Evolutionary conservation across 1,140 invertebrate species (phyloP), one percentile per base, ranked within the genome.

Genomic region (Apocrypta bakeri): DNA sequence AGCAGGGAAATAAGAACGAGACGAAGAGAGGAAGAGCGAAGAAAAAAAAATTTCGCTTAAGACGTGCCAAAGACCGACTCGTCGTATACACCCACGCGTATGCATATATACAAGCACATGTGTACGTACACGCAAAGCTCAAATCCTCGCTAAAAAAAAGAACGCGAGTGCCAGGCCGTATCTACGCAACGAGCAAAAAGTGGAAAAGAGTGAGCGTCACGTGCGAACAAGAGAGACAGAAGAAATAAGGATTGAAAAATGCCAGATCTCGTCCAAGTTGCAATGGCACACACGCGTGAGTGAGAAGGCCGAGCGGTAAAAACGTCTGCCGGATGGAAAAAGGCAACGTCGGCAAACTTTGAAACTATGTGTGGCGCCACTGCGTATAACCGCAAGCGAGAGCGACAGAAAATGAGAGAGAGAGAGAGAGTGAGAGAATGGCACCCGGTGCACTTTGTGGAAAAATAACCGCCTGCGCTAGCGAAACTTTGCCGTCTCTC

Each of bases 161-260:
- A 37, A 37, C 33, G 33, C 33, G 33, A 37, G 9, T 9, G 33
- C 33, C 21, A 4, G n/a, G 48, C 17, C 48, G 4, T 21, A 56
- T 56, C 48, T 56, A 56, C 48, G 48, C 21, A 56, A 56, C n/a
- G 48, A 56, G 21, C 48, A 56, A 56, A 56, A 56, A 56, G 48
- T 6, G 8, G 17, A 7, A 56, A 1, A 48, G 42, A 48, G 42
- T 14, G 48, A n/a, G 48, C 0, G 21, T 56, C 48, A 56, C 48
- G 48, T 56, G 48, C 48, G 48, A 56, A 56, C 3, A 21, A 31
- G 64, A 56, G 37, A n/a, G 11, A 42, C 2, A 42, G 63, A 27
- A 66, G 63, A 71, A 79, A 69, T 24, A 72, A 48, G 66, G 21
- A 77, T 82, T 71, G 81, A 77, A 82, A 78, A 76, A 71, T 25